Evolutionary conservation across 2,113 vertebrate species (phyloP).

Genomic region (Andinoacara biseriatus): DNA sequence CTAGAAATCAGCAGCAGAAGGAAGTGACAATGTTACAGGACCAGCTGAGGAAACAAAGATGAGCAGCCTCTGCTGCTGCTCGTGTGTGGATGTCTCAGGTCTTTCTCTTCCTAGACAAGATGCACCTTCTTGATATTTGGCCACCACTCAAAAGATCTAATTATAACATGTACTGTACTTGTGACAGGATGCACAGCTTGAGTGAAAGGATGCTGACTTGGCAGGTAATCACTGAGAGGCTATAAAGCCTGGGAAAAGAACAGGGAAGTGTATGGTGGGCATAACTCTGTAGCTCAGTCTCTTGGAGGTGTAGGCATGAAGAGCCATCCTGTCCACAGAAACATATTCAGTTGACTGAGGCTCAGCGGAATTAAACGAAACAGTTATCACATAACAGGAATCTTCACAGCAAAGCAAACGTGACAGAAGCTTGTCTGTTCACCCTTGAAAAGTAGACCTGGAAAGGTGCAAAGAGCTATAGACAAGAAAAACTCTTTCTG

Average conservation of each 20-base stretch:
- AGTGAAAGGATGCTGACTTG: background rate
- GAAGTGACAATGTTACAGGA: background rate
- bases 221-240: background rate
- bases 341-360: background rate
- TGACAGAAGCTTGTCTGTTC: background rate
- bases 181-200: background rate
- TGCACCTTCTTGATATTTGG: conserved; percentile 5
- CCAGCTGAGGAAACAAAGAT: background rate
- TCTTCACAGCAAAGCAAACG: conserved; percentile 1
- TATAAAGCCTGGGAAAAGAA: background rate
- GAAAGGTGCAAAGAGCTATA: conserved; percentile 3
- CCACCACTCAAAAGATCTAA: background rate
- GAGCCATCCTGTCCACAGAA: background rate
- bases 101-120: background rate
- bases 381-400: background rate
- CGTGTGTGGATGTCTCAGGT: background rate
- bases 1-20: background rate
- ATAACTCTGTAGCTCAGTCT: background rate
- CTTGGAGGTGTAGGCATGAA: background rate
- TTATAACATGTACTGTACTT: background rate
- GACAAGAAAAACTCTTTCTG: conserved; percentile 11
- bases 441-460: conserved; percentile 4
- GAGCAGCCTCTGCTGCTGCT: background rate
- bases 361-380: background rate
- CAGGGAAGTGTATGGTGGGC: background rate